Conservation (phyloP, 2,113 vertebrate genomes). For the Sinocyclocheilus anshuiensis region DNA sequence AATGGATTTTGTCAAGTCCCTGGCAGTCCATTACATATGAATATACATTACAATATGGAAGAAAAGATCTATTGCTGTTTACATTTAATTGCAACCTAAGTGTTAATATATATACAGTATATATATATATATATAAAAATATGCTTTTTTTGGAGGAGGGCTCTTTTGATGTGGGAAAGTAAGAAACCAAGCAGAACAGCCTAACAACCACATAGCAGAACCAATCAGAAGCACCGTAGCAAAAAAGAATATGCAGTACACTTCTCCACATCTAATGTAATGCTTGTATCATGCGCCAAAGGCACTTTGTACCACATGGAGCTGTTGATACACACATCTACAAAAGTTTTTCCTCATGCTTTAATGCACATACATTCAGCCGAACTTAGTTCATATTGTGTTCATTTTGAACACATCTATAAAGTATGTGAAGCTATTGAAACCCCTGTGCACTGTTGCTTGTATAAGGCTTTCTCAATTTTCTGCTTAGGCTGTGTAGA, state of each 20-base stretch:
- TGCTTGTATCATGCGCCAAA: constrained; percentile 11
- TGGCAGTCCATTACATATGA: background rate
- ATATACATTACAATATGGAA: too few species aligned
- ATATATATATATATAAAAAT: too few species aligned
- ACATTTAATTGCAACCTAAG: too few species aligned
- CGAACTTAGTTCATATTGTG: background rate
- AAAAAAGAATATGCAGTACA: background rate
- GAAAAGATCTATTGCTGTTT: too few species aligned
- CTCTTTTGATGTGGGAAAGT: background rate
- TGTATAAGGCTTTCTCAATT: constrained; percentile 10
- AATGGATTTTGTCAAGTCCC: background rate
- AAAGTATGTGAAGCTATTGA: constrained; percentile 7
- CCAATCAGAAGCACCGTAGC: background rate
- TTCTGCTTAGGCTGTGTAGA: constrained; percentile 22
- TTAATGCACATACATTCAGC: constrained; percentile 12
- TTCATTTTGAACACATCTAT: constrained; percentile 1
- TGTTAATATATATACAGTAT: too few species aligned
- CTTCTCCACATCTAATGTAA: constrained; percentile 2
- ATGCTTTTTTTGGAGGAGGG: background rate
- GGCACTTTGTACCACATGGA: background rate
- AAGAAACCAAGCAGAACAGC: background rate
- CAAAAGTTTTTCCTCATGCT: constrained; percentile 12
- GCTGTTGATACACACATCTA: background rate
- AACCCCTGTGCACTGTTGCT: background rate
- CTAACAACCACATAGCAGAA: background rate